Evolutionary conservation across 2,797 vertebrate genomes (phyloP).

Genomic region (Brachyalestes nurse): DNA sequence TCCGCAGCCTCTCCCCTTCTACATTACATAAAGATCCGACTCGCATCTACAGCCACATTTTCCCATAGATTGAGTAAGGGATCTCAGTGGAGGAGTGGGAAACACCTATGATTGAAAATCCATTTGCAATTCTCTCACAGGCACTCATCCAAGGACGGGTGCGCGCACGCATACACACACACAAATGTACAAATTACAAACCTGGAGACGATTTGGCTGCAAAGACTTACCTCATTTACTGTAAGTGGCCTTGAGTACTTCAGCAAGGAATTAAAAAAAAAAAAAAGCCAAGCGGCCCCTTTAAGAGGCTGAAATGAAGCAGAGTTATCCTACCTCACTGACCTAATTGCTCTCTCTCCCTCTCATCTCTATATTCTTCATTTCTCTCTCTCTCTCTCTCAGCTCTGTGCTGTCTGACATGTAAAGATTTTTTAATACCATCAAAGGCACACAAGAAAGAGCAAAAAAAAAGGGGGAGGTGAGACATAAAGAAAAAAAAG

Average conservation of each 20-base stretch:
- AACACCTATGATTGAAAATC: slow-evolving; percentile 47
- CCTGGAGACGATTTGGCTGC: slow-evolving; percentile 5
- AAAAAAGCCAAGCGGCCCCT: slow-evolving; percentile 62
- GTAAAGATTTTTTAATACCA: slow-evolving; percentile 84
- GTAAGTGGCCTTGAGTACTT: slow-evolving; percentile 17
- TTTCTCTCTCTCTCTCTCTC: slow-evolving; percentile 57
- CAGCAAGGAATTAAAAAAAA: slow-evolving; percentile 9
- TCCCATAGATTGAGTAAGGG: slow-evolving; percentile 6
- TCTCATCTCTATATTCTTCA: slow-evolving; percentile 52
- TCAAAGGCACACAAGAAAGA: slow-evolving; percentile 77
- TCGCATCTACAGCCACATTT: not conserved
- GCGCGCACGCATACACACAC: not conserved
- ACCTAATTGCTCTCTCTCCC: slow-evolving; percentile 73
- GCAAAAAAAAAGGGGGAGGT: slow-evolving; percentile 47
- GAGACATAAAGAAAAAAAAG: slow-evolving; percentile 51
- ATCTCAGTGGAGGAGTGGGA: slow-evolving; percentile 15
- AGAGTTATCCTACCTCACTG: slow-evolving; percentile 72
- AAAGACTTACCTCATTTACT: slow-evolving; percentile 24
- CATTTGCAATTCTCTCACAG: slow-evolving; percentile 10
- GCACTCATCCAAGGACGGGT: not conserved
- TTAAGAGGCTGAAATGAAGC: slow-evolving; percentile 71
- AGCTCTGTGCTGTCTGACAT: slow-evolving; percentile 75
- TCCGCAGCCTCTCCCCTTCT: not conserved
- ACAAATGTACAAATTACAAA: not conserved
- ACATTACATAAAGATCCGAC: slow-evolving; percentile 6